A percentile compares a stretch with the other conserved stretches of the same genome.
Conservation (phyloP, 2,888 invertebrate species). For the Trimorus sp. region DNA sequence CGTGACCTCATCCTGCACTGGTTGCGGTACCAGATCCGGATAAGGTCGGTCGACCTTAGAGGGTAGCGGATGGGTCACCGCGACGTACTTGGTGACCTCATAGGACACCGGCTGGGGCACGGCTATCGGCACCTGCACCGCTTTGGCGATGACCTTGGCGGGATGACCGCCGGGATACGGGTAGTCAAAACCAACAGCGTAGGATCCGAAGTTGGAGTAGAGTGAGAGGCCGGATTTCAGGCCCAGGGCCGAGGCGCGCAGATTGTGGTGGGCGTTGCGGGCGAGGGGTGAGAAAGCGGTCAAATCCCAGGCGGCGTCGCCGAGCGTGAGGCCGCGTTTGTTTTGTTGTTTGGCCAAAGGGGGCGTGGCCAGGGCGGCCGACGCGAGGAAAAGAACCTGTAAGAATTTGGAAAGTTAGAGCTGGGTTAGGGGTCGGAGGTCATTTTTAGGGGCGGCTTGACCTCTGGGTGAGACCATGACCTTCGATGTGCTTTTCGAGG, state of each 20-base stretch:
- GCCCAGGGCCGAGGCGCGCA: slow-evolving; percentile 10
- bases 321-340: slow-evolving; percentile 70
- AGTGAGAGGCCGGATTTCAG: slow-evolving; percentile 45
- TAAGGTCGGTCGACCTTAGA: slow-evolving; percentile 71
- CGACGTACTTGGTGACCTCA: slow-evolving; percentile 69
- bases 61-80: slow-evolving; percentile 70
- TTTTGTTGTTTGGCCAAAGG: slow-evolving; percentile 45
- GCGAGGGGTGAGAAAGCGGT: slow-evolving; percentile 22
- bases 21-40: slow-evolving; percentile 66
- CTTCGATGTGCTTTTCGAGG: no score
- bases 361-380: slow-evolving; percentile 25
- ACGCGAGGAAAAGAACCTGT: not conserved
- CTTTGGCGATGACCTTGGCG: slow-evolving; percentile 70
- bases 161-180: slow-evolving; percentile 36
- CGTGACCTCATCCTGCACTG: slow-evolving; percentile 64
- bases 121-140: slow-evolving; percentile 69
- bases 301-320: slow-evolving; percentile 37
- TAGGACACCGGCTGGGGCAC: slow-evolving; percentile 73
- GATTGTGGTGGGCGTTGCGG: slow-evolving; percentile 29
- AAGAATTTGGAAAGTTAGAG: not conserved
- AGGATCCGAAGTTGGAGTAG: slow-evolving; percentile 51
- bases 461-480: no score
- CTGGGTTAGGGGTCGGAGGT: no score
- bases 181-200: slow-evolving; percentile 47
- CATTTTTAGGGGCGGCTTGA: no score